phyloP scores from a whole-genome alignment of 2,888 invertebrate genomes.

The Hypomecis punctinalis region DNA sequence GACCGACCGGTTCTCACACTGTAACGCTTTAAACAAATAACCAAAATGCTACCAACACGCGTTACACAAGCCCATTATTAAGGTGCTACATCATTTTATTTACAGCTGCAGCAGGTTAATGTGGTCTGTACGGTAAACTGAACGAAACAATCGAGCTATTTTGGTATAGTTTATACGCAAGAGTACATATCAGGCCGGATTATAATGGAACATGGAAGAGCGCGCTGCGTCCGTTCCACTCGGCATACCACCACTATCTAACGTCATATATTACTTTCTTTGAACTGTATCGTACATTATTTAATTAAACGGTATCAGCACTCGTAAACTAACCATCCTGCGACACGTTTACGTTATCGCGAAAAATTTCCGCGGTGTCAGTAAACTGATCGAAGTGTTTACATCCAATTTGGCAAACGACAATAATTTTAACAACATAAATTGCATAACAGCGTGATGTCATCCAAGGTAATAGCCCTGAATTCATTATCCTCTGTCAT shows the following conservation, averaged over 20 bases:
- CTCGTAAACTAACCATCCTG: slow-evolving; percentile 11
- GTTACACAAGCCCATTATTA: slow-evolving; percentile 72
- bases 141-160: slow-evolving; percentile 75
- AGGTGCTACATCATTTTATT: slow-evolving; percentile 82
- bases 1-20: slow-evolving; percentile 65
- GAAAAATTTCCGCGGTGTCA: slow-evolving; percentile 31
- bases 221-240: slow-evolving; percentile 14
- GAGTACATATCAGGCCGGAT: slow-evolving; percentile 51
- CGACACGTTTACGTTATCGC: slow-evolving; percentile 17
- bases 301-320: slow-evolving; percentile 26
- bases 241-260: slow-evolving; percentile 20
- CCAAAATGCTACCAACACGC: slow-evolving; percentile 73
- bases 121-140: slow-evolving; percentile 69
- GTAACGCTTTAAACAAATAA: slow-evolving; percentile 76
- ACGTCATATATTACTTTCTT: slow-evolving; percentile 23
- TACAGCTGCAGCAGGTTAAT: slow-evolving; percentile 77
- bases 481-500: slow-evolving; percentile 62
- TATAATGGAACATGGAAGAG: slow-evolving; percentile 25
- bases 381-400: slow-evolving; percentile 65
- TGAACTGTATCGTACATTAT: slow-evolving; percentile 19
- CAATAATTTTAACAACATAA: slow-evolving; percentile 61
- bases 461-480: slow-evolving; percentile 63
- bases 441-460: slow-evolving; percentile 66
- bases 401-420: slow-evolving; percentile 63
- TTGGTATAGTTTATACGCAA: slow-evolving; percentile 63